These are phyloP conservation scores for Leptocoma aspasia DNA, from an alignment of 2,113 vertebrate species.

Conservation along the genomic window DNA sequence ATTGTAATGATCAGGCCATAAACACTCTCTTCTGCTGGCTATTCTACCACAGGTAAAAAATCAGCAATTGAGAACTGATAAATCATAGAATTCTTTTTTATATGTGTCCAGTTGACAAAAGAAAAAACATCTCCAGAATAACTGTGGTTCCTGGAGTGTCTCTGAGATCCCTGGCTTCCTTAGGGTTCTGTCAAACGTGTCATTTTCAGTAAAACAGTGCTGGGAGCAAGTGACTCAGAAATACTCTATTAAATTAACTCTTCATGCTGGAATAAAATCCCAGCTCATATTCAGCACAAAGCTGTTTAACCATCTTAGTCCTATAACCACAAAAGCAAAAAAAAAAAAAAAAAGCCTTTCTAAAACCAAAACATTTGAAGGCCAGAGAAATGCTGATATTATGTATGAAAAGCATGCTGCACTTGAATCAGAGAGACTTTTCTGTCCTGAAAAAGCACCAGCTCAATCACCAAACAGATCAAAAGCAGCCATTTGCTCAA, in stretches of 20 bases:
- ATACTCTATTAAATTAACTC: background rate
- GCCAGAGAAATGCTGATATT: background rate
- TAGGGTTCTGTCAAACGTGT: background rate
- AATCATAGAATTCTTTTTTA: background rate
- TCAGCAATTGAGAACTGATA: background rate
- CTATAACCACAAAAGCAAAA: background rate
- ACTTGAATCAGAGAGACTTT: background rate
- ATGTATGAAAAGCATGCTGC: background rate
- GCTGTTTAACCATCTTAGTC: background rate
- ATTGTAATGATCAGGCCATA: background rate
- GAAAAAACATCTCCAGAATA: background rate
- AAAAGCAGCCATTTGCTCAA: slow-evolving; percentile 27
- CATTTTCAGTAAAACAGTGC: background rate
- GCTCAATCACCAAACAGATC: background rate
- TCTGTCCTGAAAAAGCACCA: background rate
- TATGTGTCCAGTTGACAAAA: background rate
- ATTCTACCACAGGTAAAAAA: background rate
- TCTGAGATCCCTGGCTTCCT: background rate
- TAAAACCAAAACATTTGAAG: background rate
- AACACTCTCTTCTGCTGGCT: background rate
- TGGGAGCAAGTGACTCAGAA: background rate
- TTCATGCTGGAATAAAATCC: background rate
- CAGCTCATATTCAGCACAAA: background rate
- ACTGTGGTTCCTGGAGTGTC: background rate
- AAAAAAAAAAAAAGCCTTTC: background rate